A percentile compares a stretch with the other conserved stretches of the same genome.
These are phyloP conservation scores for Origma solitaria DNA, from an alignment of 2,113 vertebrate genomes.

Conservation along the genomic window DNA sequence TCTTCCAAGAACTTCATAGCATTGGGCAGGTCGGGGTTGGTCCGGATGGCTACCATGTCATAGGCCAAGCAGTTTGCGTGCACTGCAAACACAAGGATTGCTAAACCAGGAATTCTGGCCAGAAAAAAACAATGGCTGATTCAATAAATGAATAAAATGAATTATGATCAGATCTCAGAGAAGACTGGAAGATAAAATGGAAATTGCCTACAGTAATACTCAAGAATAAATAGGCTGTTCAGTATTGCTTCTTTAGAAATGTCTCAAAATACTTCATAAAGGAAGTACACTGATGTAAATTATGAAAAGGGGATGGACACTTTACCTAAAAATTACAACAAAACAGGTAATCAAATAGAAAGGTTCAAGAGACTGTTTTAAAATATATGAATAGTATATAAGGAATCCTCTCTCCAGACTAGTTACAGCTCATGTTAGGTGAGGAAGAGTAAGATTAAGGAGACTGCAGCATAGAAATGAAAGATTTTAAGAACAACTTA, in stretches of 20 bases:
- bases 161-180: not conserved
- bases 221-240: not conserved
- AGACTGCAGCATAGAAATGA: not conserved
- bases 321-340: not conserved
- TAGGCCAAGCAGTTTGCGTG: conserved; percentile 81
- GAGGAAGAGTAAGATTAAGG: not conserved
- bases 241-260: not conserved
- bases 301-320: not conserved
- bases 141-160: not conserved
- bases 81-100: conserved; percentile 67
- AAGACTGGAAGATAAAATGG: not conserved
- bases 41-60: conserved; percentile 76
- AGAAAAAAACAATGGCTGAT: not conserved
- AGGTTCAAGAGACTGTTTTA: not conserved
- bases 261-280: not conserved
- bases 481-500: not conserved
- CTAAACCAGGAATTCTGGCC: not conserved
- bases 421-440: not conserved
- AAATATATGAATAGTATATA: not conserved
- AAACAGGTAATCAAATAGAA: not conserved
- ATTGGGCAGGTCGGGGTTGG: conserved; percentile 69
- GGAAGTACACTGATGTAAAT: not conserved
- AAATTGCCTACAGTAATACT: not conserved
- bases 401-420: not conserved
- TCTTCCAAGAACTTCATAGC: conserved; percentile 71